phyloP scores from a whole-genome alignment of 2,797 vertebrate genomes.

The Heteromormyrus szaboi region DNA sequence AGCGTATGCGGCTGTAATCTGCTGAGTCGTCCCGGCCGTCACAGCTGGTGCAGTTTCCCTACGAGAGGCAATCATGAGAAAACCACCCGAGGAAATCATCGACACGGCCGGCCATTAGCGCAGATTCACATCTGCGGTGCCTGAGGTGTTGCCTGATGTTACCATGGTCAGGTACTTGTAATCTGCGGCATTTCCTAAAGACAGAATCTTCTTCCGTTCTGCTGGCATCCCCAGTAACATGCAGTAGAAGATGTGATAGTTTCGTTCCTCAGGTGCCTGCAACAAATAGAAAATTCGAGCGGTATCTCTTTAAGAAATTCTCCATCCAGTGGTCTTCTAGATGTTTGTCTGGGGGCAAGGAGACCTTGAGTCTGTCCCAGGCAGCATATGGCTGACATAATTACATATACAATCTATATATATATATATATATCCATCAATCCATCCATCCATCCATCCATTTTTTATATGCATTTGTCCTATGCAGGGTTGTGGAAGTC shows the following conservation, averaged over 20 bases:
- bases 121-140: neutral
- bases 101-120: neutral
- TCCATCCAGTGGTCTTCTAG: neutral
- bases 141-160: conserved; percentile 24
- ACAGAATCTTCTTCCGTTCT: conserved; percentile 83
- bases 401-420: neutral
- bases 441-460: neutral
- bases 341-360: neutral
- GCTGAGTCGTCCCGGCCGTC: conserved; percentile 75
- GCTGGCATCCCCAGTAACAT: conserved; percentile 86
- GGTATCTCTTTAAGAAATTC: neutral
- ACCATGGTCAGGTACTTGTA: conserved; percentile 86
- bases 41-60: conserved; percentile 85
- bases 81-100: neutral
- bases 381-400: neutral
- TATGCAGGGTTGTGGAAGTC: neutral
- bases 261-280: conserved; percentile 83
- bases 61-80: neutral
- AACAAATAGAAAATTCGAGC: neutral
- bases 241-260: conserved; percentile 96
- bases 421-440: no score
- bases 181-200: conserved; percentile 72
- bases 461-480: neutral
- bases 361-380: neutral
- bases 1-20: conserved; percentile 81